Evolutionary conservation across 2,888 invertebrate species (phyloP).

Genomic region (Druceiella hillmani): DNA sequence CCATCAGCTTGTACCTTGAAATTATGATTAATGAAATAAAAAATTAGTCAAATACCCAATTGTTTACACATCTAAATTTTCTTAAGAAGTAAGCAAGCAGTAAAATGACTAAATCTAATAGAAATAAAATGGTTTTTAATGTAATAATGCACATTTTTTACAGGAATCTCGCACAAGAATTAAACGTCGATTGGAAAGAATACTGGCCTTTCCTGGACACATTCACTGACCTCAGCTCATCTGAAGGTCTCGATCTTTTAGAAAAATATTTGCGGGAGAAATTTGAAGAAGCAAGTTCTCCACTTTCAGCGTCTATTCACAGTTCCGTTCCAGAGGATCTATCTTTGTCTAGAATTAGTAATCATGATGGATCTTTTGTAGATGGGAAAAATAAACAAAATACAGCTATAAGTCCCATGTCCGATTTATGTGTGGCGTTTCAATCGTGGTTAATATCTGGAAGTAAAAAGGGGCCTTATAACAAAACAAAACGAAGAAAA

Average conservation of each 20-base stretch:
- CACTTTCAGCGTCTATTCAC: constrained; percentile 37
- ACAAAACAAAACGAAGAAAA: constrained; percentile 35
- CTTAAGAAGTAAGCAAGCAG: too few relatives aligned
- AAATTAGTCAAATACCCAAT: too few relatives aligned
- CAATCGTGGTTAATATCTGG: constrained; percentile 49
- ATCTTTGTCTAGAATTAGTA: constrained; percentile 36
- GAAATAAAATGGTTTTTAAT: not conserved
- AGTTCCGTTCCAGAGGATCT: constrained; percentile 35
- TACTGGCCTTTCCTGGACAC: constrained; percentile 88
- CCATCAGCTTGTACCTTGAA: too few relatives aligned
- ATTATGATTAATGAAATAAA: too few relatives aligned
- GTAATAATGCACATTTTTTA: constrained; percentile 20
- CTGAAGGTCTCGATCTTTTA: constrained; percentile 66
- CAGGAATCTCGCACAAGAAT: constrained; percentile 64
- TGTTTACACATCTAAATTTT: too few relatives aligned
- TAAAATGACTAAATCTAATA: too few relatives aligned
- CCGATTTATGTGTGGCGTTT: constrained; percentile 55
- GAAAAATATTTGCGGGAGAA: constrained; percentile 66
- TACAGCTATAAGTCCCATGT: constrained; percentile 46
- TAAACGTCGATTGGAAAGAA: constrained; percentile 79
- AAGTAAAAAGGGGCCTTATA: constrained; percentile 35
- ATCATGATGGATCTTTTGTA: constrained; percentile 14
- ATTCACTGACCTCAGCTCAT: constrained; percentile 70
- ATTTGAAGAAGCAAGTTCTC: constrained; percentile 42
- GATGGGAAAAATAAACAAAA: constrained; percentile 22